Evolutionary conservation across 1,140 invertebrate genomes (phyloP).

Genomic region (Battus philenor): DNA sequence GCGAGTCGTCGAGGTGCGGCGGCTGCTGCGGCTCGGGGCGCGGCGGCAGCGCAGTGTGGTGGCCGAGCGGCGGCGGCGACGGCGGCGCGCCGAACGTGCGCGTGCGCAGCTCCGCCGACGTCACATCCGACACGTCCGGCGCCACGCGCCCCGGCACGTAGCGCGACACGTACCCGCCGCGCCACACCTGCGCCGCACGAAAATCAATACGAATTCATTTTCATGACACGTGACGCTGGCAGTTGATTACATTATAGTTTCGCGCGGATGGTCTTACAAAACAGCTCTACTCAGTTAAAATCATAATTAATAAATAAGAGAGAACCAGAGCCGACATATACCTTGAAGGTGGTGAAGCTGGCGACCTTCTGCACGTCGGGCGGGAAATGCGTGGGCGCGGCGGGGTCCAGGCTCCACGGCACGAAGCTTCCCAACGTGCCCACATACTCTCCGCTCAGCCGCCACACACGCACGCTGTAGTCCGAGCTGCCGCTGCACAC

Average conservation of each 20-base stretch:
- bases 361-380: constrained; percentile 80
- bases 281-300: background rate
- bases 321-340: constrained; percentile 22
- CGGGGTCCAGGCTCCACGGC: constrained; percentile 75
- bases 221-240: no score
- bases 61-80: constrained; percentile 60
- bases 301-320: background rate
- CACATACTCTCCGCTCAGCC: constrained; percentile 80
- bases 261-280: no score
- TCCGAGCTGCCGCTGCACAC: constrained; percentile 81
- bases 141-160: constrained; percentile 49
- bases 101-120: constrained; percentile 44
- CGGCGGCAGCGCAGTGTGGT: constrained; percentile 60
- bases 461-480: constrained; percentile 83
- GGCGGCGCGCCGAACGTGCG: constrained; percentile 66
- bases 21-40: constrained; percentile 48
- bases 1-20: constrained; percentile 69
- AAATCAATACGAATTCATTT: no score
- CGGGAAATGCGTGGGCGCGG: constrained; percentile 78
- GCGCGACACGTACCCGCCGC: constrained; percentile 47
- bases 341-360: constrained; percentile 81
- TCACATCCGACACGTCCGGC: constrained; percentile 47
- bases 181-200: constrained; percentile 43
- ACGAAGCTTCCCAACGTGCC: constrained; percentile 81
- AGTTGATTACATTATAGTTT: background rate